Evolutionary conservation across 2,888 invertebrate species (phyloP).

Genomic region (Lycaena phlaeas): DNA sequence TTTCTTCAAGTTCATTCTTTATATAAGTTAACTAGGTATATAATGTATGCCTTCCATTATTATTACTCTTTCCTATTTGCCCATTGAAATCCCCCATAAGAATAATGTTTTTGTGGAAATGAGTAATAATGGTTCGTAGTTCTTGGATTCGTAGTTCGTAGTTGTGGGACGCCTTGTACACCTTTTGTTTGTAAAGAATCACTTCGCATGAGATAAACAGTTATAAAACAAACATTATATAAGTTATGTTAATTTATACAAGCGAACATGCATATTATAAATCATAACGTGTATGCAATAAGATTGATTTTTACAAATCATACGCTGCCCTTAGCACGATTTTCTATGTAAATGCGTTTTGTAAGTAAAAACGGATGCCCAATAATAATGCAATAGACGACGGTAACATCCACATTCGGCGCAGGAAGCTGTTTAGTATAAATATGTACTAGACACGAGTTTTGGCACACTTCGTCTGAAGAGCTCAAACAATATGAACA

Average conservation of each 20-base stretch:
- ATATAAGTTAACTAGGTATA: too few relatives aligned
- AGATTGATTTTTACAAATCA: not conserved
- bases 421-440: slow-evolving; percentile 22
- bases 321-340: slow-evolving; percentile 5
- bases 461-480: slow-evolving; percentile 46
- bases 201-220: too few relatives aligned
- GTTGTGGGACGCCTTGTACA: too few relatives aligned
- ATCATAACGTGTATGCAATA: not conserved
- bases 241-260: not conserved
- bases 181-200: too few relatives aligned
- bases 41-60: too few relatives aligned
- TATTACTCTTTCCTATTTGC: too few relatives aligned
- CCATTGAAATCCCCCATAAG: too few relatives aligned
- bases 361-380: not conserved
- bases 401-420: slow-evolving; percentile 1
- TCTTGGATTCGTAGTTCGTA: too few relatives aligned
- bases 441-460: slow-evolving; percentile 14
- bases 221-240: not conserved
- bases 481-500: slow-evolving; percentile 47
- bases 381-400: not conserved
- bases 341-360: slow-evolving; percentile 8
- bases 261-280: not conserved
- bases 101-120: too few relatives aligned
- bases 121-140: too few relatives aligned
- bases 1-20: too few relatives aligned